A percentile compares a stretch with the other conserved stretches of the same genome.
Conservation (phyloP, 2,888 invertebrate species). For the Megastigmus dorsalis region DNA sequence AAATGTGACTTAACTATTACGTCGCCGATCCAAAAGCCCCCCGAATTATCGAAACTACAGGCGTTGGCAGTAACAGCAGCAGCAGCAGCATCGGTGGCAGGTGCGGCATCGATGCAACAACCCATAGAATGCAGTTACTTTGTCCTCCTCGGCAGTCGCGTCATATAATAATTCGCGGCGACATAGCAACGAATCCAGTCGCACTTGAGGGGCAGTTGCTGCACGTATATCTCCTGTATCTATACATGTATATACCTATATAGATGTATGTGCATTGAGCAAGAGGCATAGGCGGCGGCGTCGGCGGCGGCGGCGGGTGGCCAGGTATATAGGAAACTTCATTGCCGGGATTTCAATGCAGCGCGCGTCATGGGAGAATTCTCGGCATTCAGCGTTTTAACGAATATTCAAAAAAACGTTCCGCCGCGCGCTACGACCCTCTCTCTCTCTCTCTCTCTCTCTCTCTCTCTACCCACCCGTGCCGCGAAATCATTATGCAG, state of each 20-base stretch:
- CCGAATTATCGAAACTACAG: background rate
- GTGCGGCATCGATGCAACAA: background rate
- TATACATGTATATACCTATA: background rate
- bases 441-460: background rate
- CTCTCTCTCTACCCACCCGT: background rate
- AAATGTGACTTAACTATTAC: no score
- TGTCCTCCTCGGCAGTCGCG: background rate
- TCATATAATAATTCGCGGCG: background rate
- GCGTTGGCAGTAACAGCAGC: background rate
- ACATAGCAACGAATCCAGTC: conserved; percentile 3
- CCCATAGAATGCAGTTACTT: background rate
- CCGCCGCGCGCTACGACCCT: background rate
- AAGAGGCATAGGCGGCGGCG: no score
- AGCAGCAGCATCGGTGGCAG: background rate
- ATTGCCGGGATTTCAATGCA: conserved; percentile 56
- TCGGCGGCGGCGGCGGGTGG: no score
- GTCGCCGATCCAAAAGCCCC: no score
- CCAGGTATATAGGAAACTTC: conserved; percentile 31
- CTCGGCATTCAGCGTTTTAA: conserved; percentile 53
- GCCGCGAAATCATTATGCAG: conserved; percentile 53
- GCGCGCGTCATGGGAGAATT: conserved; percentile 51
- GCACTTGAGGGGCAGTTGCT: background rate
- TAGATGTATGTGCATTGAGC: background rate
- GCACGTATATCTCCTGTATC: background rate
- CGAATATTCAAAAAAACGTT: conserved; percentile 51